Evolutionary conservation across 2,113 vertebrate genomes (phyloP).

Genomic region (Oreamnos americanus): DNA sequence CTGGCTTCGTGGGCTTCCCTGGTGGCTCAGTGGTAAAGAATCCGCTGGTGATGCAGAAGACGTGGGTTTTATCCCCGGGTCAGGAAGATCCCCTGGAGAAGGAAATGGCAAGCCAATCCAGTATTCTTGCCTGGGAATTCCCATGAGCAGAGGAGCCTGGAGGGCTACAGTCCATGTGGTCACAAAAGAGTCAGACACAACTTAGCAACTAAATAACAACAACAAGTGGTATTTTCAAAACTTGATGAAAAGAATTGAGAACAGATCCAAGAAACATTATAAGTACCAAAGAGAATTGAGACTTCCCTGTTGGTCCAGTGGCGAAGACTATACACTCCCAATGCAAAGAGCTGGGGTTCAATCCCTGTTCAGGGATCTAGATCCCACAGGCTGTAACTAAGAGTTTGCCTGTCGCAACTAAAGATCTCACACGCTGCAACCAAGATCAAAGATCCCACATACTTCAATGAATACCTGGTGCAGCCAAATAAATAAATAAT

Average conservation of each 20-base stretch:
- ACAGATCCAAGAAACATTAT: background rate
- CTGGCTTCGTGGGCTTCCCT: background rate
- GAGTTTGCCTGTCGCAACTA: background rate
- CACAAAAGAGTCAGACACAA: background rate
- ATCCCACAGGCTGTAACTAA: background rate
- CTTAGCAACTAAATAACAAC: background rate
- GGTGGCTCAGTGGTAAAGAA: background rate
- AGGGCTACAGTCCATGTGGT: background rate
- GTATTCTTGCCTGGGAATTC: background rate
- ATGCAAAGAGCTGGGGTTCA: background rate
- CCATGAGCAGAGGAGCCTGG: background rate
- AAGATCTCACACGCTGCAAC: background rate
- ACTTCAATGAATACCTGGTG: background rate
- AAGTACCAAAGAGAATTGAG: background rate
- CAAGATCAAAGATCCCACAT: background rate
- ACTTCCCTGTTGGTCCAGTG: background rate
- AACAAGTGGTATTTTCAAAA: background rate
- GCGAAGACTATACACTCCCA: background rate
- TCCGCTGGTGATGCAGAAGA: accelerated
- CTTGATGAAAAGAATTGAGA: background rate
- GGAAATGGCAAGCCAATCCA: background rate
- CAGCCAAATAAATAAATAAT: background rate
- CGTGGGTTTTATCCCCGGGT: background rate
- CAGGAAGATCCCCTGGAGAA: background rate
- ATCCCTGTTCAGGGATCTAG: background rate